Evolutionary conservation across 2,113 vertebrate genomes (phyloP), one percentile per base, ranked within the genome.

Genomic region (Amia ocellicauda): DNA sequence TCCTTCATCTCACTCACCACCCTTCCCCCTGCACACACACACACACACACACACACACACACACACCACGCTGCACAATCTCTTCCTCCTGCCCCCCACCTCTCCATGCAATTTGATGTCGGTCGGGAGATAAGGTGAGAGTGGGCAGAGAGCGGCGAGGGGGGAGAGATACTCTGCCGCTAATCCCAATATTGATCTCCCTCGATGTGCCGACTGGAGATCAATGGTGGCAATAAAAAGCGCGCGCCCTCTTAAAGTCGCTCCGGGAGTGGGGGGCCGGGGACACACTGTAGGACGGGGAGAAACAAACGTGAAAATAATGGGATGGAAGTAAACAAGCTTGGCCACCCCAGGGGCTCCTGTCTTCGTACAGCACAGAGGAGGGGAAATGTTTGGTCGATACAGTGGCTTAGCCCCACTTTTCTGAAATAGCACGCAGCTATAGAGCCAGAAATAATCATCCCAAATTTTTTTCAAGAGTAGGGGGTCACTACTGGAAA

Each of bases 171-270:
- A 61, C 75, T 58, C 56, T 54, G 63, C 59, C 77, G n/a, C 13
- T 69, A 43, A 78, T 85, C 78, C 13, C 40, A 42, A 72, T 72
- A 72, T 69, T 69, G 80, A 84, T 83, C 80, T 75, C 62, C 7
- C 64, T 60, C 70, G 68, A 68, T 64, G 42, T 66, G 57, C 73
- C 64, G 72, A 20, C 70, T 69, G 70, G 3, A 60, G 86, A 83
- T 83, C 78, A 11, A 61, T 62, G 79, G 57, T 60, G 53, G 77
- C 83, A 85, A 85, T 69, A 80, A 70, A 84, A 80, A 68, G 50
- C 73, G 71, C 68, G 65, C 53, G 20, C 51, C 68, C 36, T 60
- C 67, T 65, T 57, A 0, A 42, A 65, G 43, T 50, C 26, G 42
- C 36, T 2, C 63, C 49, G 43, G 2, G 2, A 4, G 4, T 7